A percentile compares a stretch with the other conserved stretches of the same genome.
Conservation (phyloP, 2,797 vertebrate genomes). For the Esox masquinongy region DNA sequence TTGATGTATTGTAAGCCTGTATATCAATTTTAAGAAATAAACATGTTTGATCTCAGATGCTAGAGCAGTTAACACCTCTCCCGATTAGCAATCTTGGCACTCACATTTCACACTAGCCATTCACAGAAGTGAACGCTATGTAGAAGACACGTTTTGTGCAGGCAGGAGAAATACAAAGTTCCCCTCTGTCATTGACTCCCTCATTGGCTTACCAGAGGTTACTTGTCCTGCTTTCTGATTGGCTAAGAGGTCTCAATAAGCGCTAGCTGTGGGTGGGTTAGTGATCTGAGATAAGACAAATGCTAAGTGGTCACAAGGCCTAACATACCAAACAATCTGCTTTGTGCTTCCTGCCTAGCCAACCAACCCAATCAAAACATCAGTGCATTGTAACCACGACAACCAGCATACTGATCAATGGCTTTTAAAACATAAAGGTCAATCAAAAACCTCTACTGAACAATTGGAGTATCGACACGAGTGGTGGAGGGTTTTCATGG, state of each 20-base stretch:
- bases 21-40: background rate
- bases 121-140: no score
- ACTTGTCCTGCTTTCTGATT: no score
- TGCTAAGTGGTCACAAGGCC: no score
- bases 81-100: no score
- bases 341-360: slow-evolving; percentile 42
- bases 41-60: background rate
- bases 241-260: no score
- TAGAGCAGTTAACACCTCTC: no score
- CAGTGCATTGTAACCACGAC: slow-evolving; percentile 58
- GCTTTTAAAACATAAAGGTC: slow-evolving; percentile 43
- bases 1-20: background rate
- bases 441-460: slow-evolving; percentile 53
- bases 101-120: no score
- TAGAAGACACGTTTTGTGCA: no score
- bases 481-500: slow-evolving; percentile 27
- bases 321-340: slow-evolving; percentile 50
- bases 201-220: no score
- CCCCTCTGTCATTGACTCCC: no score
- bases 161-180: no score
- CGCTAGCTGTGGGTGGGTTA: slow-evolving; percentile 29
- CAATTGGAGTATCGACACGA: slow-evolving; percentile 34
- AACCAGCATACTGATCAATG: slow-evolving; percentile 52
- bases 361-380: slow-evolving; percentile 62
- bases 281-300: no score